These are phyloP conservation scores for Epinephelus coioides DNA, from an alignment of 2,797 vertebrate genomes.

Conservation along the genomic window DNA sequence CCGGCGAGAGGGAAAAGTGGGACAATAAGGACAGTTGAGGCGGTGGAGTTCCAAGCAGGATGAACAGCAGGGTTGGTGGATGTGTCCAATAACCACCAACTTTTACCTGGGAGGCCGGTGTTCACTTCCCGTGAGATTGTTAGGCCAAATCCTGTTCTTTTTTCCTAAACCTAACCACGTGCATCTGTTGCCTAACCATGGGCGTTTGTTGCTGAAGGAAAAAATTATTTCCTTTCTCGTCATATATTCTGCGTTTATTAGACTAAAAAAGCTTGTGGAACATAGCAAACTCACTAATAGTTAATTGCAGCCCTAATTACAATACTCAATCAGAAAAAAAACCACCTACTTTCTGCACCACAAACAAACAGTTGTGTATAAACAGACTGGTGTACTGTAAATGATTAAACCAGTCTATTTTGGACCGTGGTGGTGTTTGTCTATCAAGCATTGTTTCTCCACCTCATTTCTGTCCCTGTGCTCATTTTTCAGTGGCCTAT, in stretches of 20 bases:
- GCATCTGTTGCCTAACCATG: too few species aligned
- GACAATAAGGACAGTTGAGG: too few species aligned
- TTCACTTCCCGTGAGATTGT: too few species aligned
- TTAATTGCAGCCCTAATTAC: not conserved
- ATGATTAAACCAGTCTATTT: not conserved
- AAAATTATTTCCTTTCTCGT: not conserved
- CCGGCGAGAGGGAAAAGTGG: too few species aligned
- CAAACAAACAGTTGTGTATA: not conserved
- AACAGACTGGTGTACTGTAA: not conserved
- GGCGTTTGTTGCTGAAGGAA: too few species aligned
- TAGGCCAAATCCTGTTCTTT: too few species aligned
- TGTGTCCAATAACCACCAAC: too few species aligned
- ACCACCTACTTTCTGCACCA: not conserved
- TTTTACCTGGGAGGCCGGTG: too few species aligned
- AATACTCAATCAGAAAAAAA: not conserved
- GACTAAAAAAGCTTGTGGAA: too few species aligned
- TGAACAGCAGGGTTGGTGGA: too few species aligned
- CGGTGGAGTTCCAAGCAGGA: too few species aligned
- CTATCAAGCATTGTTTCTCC: constrained; percentile 24
- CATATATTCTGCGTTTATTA: not conserved
- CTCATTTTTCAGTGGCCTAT: constrained; percentile 20
- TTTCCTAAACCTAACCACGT: too few species aligned
- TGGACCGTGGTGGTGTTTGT: constrained; percentile 14
- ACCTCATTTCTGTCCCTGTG: constrained; percentile 14
- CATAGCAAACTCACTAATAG: not conserved